These are phyloP conservation scores for Oncorhynchus clarkii DNA, from an alignment of 2,113 vertebrate species.

Conservation along the genomic window DNA sequence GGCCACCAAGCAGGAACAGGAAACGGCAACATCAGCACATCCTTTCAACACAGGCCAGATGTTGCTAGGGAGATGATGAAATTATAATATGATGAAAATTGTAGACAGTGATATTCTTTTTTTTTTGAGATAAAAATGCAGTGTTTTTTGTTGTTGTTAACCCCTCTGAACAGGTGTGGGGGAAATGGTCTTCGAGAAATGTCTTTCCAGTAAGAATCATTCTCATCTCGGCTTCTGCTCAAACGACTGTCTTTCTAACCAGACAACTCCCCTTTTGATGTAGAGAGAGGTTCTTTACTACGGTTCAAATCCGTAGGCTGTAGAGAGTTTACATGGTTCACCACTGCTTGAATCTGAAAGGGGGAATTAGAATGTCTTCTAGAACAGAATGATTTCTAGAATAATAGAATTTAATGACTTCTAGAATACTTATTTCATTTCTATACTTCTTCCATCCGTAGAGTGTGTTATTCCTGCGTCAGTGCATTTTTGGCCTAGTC, in stretches of 20 bases:
- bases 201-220: neutral
- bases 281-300: neutral
- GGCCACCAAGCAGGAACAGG: constrained; percentile 51
- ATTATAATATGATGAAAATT: neutral
- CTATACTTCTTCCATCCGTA: neutral
- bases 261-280: neutral
- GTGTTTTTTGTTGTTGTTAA: neutral
- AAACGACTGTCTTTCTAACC: neutral
- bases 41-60: constrained; percentile 50
- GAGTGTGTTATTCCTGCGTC: neutral
- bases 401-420: too few relatives aligned
- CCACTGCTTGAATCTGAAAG: neutral
- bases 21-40: constrained; percentile 69
- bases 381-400: too few relatives aligned
- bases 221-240: neutral
- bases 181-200: neutral
- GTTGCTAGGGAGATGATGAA: constrained; percentile 16
- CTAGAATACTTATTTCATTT: neutral
- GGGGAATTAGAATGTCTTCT: too few relatives aligned
- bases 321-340: neutral
- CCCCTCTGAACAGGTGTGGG: neutral
- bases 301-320: neutral
- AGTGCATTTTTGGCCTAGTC: neutral
- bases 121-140: neutral
- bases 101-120: constrained; percentile 16